Conservation (phyloP, 1,140 invertebrate genomes). For the Ceratina australensis region DNA sequence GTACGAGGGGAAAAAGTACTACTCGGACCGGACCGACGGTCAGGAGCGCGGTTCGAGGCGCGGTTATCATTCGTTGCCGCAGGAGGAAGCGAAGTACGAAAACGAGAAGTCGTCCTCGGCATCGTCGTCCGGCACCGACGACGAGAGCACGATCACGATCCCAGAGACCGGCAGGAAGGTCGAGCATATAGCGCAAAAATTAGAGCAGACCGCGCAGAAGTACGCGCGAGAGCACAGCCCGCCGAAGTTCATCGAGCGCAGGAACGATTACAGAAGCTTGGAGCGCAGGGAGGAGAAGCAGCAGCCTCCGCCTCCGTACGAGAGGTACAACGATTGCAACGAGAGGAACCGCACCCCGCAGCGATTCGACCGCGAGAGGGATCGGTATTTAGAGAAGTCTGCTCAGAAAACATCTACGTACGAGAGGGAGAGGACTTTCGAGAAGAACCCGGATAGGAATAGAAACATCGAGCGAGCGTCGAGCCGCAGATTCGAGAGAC, state of each 20-base stretch:
- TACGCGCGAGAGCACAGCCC: slow-evolving; percentile 77
- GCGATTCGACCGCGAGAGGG: slow-evolving; percentile 58
- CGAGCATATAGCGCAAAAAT: slow-evolving; percentile 77
- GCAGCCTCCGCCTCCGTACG: slow-evolving; percentile 15
- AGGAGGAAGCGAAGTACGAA: slow-evolving; percentile 68
- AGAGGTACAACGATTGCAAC: slow-evolving; percentile 38
- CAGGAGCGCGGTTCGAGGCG: slow-evolving; percentile 36
- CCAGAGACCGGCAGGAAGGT: slow-evolving; percentile 77
- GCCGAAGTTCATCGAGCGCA: slow-evolving; percentile 73
- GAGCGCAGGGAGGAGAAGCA: slow-evolving; percentile 62
- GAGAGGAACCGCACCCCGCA: slow-evolving; percentile 20
- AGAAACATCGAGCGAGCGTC: slow-evolving; percentile 64
- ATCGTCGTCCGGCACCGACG: slow-evolving; percentile 72
- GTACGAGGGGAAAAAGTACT: slow-evolving; percentile 40
- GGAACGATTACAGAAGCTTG: slow-evolving; percentile 68
- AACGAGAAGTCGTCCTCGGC: slow-evolving; percentile 73
- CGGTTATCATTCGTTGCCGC: slow-evolving; percentile 21
- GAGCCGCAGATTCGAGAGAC: slow-evolving; percentile 72
- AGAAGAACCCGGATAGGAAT: slow-evolving; percentile 70
- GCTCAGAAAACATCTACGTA: slow-evolving; percentile 65
- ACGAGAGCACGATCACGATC: slow-evolving; percentile 75
- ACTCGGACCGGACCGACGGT: slow-evolving; percentile 43
- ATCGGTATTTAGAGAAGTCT: slow-evolving; percentile 70
- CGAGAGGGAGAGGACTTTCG: slow-evolving; percentile 68
- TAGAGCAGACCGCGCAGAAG: slow-evolving; percentile 78